A percentile compares a stretch with the other conserved stretches of the same genome.
These are phyloP conservation scores for Caenorhabditis plicata DNA, from an alignment of 2,888 invertebrate genomes.

Conservation along the genomic window DNA sequence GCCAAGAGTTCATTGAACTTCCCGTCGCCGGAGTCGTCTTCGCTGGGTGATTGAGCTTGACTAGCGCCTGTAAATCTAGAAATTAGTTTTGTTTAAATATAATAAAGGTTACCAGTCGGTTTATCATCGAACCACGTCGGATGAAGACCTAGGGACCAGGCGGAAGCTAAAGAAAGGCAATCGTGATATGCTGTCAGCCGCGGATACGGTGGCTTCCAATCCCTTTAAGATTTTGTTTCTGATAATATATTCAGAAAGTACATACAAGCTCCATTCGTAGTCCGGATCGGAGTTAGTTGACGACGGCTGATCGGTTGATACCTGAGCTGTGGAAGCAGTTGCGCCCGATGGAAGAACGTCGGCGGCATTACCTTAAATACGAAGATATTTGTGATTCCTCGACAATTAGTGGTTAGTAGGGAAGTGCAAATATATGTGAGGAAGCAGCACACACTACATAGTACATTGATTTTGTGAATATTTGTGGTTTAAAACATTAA, in stretches of 20 bases:
- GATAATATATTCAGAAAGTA: neutral
- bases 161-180: constrained; percentile 60
- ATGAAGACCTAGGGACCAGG: constrained; percentile 56
- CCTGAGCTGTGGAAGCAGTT: constrained; percentile 14
- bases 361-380: constrained; percentile 35
- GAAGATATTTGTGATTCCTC: neutral
- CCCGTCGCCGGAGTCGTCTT: constrained; percentile 63
- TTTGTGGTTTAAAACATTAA: too few species aligned
- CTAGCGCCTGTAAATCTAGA: too few species aligned
- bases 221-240: constrained; percentile 36
- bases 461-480: too few species aligned
- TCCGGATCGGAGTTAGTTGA: constrained; percentile 46
- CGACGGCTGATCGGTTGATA: constrained; percentile 39
- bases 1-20: constrained; percentile 61
- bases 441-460: too few species aligned
- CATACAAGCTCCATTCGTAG: constrained; percentile 1
- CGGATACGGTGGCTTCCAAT: constrained; percentile 63
- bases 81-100: too few species aligned
- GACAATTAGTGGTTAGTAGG: neutral
- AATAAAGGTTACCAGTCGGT: too few species aligned
- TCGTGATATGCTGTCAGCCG: constrained; percentile 62
- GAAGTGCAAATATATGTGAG: too few species aligned
- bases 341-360: constrained; percentile 19
- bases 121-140: constrained; percentile 42
- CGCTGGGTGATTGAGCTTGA: constrained; percentile 56